phyloP scores from a whole-genome alignment of 2,797 vertebrate species.

The Sebastiscus tertius region DNA sequence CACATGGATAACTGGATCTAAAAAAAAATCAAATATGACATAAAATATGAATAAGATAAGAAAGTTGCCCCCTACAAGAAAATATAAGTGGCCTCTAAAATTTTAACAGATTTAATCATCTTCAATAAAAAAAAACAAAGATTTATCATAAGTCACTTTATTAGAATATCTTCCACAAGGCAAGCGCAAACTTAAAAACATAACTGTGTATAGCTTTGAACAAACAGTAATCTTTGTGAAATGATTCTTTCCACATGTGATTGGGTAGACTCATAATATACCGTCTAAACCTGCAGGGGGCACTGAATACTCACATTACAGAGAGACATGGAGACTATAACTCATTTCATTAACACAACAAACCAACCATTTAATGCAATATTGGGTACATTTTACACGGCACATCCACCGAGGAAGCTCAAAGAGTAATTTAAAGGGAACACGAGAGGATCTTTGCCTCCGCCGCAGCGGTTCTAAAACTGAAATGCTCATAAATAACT shows the following conservation, averaged over 20 bases:
- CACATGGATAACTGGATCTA: neutral
- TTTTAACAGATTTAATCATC: no score
- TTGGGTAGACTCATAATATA: neutral
- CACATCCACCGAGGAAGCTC: neutral
- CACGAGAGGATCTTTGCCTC: neutral
- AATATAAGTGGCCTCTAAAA: neutral
- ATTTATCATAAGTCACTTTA: neutral
- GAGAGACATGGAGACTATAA: neutral
- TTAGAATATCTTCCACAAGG: neutral
- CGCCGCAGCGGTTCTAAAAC: neutral
- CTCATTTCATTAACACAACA: neutral
- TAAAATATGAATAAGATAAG: neutral
- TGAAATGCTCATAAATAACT: neutral
- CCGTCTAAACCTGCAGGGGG: conserved; percentile 72
- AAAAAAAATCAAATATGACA: neutral
- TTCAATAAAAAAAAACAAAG: neutral
- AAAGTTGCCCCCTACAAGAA: neutral
- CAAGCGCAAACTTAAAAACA: neutral
- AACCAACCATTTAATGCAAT: neutral
- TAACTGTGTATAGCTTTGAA: neutral
- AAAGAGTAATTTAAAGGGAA: neutral
- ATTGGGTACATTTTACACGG: neutral
- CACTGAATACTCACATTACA: conserved; percentile 48
- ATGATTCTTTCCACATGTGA: neutral
- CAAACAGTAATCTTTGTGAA: neutral